Conservation (phyloP, 2,797 vertebrate species). For the Anolis apletophallus region DNA sequence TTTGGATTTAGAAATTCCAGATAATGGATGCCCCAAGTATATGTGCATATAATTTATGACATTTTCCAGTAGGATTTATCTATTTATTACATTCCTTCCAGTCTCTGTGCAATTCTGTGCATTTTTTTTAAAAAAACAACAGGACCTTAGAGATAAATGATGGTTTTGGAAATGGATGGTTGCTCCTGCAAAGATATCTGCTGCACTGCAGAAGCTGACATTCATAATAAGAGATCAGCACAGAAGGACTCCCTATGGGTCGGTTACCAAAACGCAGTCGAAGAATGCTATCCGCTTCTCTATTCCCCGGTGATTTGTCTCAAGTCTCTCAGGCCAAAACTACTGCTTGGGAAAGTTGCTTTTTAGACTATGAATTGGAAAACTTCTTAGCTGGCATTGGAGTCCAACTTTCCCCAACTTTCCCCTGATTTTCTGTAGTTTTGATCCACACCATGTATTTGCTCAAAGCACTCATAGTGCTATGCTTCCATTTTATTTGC, state of each 20-base stretch:
- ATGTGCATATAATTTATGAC: constrained; percentile 17
- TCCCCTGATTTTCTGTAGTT: no score
- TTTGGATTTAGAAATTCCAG: no score
- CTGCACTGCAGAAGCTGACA: constrained; percentile 19
- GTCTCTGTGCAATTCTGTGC: background rate
- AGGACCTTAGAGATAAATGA: constrained; percentile 38
- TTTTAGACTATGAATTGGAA: no score
- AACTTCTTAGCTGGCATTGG: no score
- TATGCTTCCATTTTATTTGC: no score
- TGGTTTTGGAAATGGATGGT: constrained; percentile 7
- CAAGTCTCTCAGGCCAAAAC: background rate
- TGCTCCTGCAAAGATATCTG: background rate
- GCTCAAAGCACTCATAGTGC: no score
- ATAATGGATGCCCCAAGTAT: no score
- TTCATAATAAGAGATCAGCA: constrained; percentile 11
- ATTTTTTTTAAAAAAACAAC: background rate
- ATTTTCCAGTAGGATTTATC: constrained; percentile 36
- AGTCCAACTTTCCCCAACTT: no score
- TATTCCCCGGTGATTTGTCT: constrained; percentile 20
- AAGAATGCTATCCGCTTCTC: constrained; percentile 26
- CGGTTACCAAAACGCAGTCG: background rate
- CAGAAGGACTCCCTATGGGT: background rate
- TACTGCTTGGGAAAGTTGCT: no score
- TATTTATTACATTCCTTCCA: background rate
- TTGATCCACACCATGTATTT: no score